Percentiles rank a stretch among this genome's conserved stretches.
phyloP scores from a whole-genome alignment of 1,140 invertebrate species.

The Nasonia vitripennis region DNA sequence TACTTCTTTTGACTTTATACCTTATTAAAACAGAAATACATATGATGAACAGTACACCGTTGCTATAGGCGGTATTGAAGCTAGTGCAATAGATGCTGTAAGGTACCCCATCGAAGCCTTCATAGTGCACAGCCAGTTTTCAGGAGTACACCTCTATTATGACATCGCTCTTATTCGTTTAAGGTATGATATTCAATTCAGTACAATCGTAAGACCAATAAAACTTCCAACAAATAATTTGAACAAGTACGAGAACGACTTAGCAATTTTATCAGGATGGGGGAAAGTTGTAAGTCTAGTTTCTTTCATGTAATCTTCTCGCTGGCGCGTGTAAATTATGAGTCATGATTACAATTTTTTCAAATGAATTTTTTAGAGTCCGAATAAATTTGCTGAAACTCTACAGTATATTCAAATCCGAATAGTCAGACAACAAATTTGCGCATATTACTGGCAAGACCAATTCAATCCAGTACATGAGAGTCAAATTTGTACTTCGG shows the following conservation, averaged over 20 bases:
- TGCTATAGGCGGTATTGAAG: not conserved
- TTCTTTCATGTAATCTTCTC: too few relatives aligned
- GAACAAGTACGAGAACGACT: not conserved
- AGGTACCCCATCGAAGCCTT: not conserved
- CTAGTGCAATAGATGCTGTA: not conserved
- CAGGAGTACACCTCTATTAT: not conserved
- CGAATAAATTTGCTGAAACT: not conserved
- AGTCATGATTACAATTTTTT: too few relatives aligned
- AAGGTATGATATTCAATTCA: not conserved
- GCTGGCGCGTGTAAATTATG: too few relatives aligned
- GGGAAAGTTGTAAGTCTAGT: not conserved
- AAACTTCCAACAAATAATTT: not conserved
- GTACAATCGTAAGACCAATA: not conserved
- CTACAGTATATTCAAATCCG: not conserved
- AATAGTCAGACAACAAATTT: too few relatives aligned
- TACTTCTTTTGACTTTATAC: too few relatives aligned
- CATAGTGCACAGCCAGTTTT: too few relatives aligned
- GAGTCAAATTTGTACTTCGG: not conserved
- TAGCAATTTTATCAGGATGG: not conserved
- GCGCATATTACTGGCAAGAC: too few relatives aligned
- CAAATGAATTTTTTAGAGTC: too few relatives aligned
- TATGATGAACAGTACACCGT: too few relatives aligned
- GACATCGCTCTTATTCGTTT: slow-evolving; percentile 14
- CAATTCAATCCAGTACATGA: not conserved
- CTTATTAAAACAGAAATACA: too few relatives aligned